These are phyloP conservation scores for Etheostoma nigrum DNA, from an alignment of 2,797 vertebrate genomes.

Conservation along the genomic window DNA sequence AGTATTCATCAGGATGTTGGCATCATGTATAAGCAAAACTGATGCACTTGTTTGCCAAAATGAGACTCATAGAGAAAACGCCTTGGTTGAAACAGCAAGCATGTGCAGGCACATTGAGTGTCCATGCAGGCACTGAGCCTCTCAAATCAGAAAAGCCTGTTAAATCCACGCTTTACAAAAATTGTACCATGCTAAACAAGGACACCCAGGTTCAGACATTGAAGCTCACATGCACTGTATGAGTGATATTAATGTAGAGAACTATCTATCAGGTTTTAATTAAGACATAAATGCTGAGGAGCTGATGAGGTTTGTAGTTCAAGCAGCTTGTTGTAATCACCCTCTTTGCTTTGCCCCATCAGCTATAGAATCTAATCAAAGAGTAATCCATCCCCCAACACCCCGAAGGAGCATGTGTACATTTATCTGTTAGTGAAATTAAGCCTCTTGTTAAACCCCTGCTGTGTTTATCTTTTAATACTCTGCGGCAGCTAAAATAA, in stretches of 20 bases:
- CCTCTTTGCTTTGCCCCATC: slow-evolving; percentile 54
- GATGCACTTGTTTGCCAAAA: slow-evolving; percentile 43
- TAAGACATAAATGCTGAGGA: slow-evolving; percentile 28
- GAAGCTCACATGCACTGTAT: slow-evolving; percentile 26
- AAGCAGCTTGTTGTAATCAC: slow-evolving; percentile 57
- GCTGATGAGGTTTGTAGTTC: slow-evolving; percentile 48
- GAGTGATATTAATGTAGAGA: slow-evolving; percentile 56
- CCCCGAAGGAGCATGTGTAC: slow-evolving; percentile 70
- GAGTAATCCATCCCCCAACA: slow-evolving; percentile 62
- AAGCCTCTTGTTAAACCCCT: slow-evolving; percentile 68
- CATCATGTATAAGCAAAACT: slow-evolving; percentile 30
- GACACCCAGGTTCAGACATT: slow-evolving; percentile 44
- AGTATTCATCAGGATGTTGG: slow-evolving; percentile 46
- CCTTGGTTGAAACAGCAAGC: slow-evolving; percentile 30
- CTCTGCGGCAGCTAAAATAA: slow-evolving; percentile 15
- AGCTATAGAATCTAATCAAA: slow-evolving; percentile 67
- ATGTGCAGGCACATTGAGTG: slow-evolving; percentile 20
- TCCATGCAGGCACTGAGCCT: slow-evolving; percentile 25
- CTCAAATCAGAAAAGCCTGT: slow-evolving; percentile 49
- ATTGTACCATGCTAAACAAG: slow-evolving; percentile 48
- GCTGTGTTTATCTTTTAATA: slow-evolving; percentile 77
- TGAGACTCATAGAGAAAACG: slow-evolving; percentile 42
- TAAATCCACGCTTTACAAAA: slow-evolving; percentile 52
- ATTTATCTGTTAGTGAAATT: slow-evolving; percentile 69
- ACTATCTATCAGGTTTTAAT: slow-evolving; percentile 69